Evolutionary conservation across 2,797 vertebrate species (phyloP).

Genomic region (Notolepis coatsorum): DNA sequence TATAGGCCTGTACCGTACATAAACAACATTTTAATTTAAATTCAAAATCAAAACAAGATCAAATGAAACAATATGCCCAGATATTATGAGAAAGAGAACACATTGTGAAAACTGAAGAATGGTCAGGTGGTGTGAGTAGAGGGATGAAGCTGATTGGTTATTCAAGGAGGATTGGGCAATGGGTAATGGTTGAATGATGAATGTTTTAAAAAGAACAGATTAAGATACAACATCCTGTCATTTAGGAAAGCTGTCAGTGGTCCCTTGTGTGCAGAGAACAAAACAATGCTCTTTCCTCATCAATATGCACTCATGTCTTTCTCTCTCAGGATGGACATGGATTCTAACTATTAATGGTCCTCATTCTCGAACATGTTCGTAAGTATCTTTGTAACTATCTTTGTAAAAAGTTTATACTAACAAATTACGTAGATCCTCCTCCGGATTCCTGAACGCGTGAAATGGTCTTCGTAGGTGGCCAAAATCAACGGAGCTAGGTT

Average conservation of each 20-base stretch:
- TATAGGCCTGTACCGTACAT: neutral
- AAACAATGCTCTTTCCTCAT: too few species aligned
- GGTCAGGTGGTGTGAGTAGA: constrained; percentile 24
- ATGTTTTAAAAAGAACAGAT: constrained; percentile 29
- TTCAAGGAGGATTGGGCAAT: constrained; percentile 28
- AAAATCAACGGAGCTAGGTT: too few species aligned
- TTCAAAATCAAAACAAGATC: neutral
- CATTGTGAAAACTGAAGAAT: constrained; percentile 14
- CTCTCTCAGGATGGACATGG: too few species aligned
- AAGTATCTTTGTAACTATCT: too few species aligned
- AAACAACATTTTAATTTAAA: neutral
- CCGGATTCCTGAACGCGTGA: too few species aligned
- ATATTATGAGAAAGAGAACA: neutral
- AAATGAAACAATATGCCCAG: constrained; percentile 16
- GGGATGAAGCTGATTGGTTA: constrained; percentile 34
- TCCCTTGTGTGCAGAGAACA: constrained; percentile 28
- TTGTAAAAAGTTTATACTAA: too few species aligned
- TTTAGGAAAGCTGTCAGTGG: neutral
- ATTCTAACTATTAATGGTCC: too few species aligned
- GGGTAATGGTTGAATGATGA: constrained; percentile 33
- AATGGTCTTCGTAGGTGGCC: too few species aligned
- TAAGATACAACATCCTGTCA: constrained; percentile 14
- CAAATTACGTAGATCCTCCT: too few species aligned
- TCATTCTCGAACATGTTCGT: too few species aligned
- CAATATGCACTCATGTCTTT: too few species aligned